Base-by-base conservation (phyloP, 2,888 invertebrate genomes). In the Tenthredo scrophulariae region DNA sequence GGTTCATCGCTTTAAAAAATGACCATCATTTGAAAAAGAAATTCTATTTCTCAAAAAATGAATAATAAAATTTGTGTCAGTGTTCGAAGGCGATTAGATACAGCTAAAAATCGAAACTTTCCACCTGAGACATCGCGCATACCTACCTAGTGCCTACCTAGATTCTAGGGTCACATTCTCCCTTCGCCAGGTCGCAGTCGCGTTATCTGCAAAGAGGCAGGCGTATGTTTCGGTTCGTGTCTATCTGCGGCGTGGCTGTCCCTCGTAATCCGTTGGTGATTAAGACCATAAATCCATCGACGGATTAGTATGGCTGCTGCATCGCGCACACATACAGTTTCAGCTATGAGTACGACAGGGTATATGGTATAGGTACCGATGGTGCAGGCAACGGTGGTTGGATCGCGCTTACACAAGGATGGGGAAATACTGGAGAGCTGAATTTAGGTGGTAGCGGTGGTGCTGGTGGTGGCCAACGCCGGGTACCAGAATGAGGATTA, bases 271-370 rank as follows among this genome's bases (percentile, higher is more conserved):
- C 95, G 93, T 91, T 93, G 94, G 95, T 95, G 95, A 95, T 95
- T 95, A 95, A 95, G 95, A 95, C 95, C 94, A 95, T 95, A 95
- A 95, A 95, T 95, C 95, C 95, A 94, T 93, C 94, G 92, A 90
- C 92, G 93, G 93, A 93, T 93, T 93, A 93, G 93, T 92, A 92
- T 91, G 91, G 80, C 58, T 80, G 80, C 80, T 43, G 80, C 80
- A 80, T 67, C 83, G 67, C 70, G 29, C 82, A 58, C 79, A 29
- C 40, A 82, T 29, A 43, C 15, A 29, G 90, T 54, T n/a, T 54
- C 54, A 54, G 6, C n/a, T 54, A n/a, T 54, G 54, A 54, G n/a
- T 54, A 54, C 54, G 54, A n/a, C 54, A 54, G 18, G n/a, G 54
- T 54, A 7, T 54, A n/a, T n/a, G 62, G 62, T 29, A 29, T 29